Conservation (phyloP, 1,140 invertebrate genomes). For the Apis dorsata region DNA sequence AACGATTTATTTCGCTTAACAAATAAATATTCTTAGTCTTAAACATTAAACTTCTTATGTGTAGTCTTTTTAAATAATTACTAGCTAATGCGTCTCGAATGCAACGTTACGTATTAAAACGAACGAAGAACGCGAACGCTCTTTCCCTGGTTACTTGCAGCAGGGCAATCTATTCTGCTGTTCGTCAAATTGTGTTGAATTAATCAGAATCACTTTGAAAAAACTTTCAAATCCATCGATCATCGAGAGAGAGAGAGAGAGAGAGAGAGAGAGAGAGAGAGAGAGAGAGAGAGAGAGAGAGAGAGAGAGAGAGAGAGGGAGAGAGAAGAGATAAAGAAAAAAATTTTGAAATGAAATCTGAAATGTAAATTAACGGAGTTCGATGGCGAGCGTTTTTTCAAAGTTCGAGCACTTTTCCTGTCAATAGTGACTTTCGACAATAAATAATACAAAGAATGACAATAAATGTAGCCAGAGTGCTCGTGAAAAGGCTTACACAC, state of each 20-base stretch:
- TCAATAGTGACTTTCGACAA: conserved; percentile 42
- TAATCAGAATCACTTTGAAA: conserved; percentile 13
- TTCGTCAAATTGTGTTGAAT: background rate
- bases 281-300: background rate
- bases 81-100: conserved; percentile 17
- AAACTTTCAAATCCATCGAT: background rate
- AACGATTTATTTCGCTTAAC: conserved; percentile 26
- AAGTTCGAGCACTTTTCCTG: conserved; percentile 24
- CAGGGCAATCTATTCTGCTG: conserved; percentile 10
- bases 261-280: too few relatives aligned
- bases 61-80: conserved; percentile 50
- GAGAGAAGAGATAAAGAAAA: background rate
- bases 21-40: conserved; percentile 50
- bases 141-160: background rate
- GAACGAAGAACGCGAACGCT: conserved; percentile 13
- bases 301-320: background rate
- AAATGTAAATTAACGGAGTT: background rate
- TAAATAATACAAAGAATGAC: conserved; percentile 61
- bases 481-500: conserved; percentile 9
- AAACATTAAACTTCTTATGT: conserved; percentile 23
- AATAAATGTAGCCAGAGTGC: conserved; percentile 30
- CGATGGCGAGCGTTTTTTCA: conserved; percentile 19
- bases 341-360: background rate
- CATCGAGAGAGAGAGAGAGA: background rate
- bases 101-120: background rate